Evolutionary conservation across 2,888 invertebrate genomes (phyloP).

Genomic region (Spatulosminthurus flaviceps): DNA sequence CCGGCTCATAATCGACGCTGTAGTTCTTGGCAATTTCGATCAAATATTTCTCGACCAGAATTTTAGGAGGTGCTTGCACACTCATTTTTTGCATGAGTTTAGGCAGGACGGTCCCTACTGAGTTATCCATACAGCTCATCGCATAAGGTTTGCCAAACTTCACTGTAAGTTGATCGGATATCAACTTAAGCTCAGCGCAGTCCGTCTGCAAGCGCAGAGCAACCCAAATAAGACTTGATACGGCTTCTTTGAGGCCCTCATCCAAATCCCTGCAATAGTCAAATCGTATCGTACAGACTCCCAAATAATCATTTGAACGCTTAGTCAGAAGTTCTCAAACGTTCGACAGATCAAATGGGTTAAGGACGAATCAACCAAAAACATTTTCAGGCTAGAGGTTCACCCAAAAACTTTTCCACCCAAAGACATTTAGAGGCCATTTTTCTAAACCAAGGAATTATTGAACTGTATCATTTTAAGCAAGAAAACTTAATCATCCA

Average conservation of each 20-base stretch:
- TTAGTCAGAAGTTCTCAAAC: too few species aligned
- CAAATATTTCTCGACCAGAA: constrained; percentile 91
- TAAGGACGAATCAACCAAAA: too few species aligned
- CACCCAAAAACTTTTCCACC: too few species aligned
- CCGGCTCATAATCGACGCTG: constrained; percentile 93
- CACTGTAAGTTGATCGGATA: constrained; percentile 85
- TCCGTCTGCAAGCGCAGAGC: constrained; percentile 91
- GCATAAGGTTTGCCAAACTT: constrained; percentile 96
- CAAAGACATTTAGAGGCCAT: too few species aligned
- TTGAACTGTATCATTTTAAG: too few species aligned
- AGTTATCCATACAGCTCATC: constrained; percentile 82
- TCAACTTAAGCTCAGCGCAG: constrained; percentile 78
- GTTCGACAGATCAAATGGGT: too few species aligned
- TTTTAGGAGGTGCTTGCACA: constrained; percentile 93
- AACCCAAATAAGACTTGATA: constrained; percentile 97
- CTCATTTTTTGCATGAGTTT: constrained; percentile 93
- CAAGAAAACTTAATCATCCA: too few species aligned
- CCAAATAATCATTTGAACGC: too few species aligned
- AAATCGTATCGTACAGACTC: too few species aligned
- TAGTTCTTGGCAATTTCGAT: constrained; percentile 97
- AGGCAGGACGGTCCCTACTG: constrained; percentile 82
- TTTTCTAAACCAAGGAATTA: too few species aligned
- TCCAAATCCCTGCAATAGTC: constrained; percentile 75
- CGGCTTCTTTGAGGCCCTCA: constrained; percentile 93
- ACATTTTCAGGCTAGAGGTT: too few species aligned